Conservation (phyloP, 2,888 invertebrate species). For the Drosophila neoperkinsi region DNA sequence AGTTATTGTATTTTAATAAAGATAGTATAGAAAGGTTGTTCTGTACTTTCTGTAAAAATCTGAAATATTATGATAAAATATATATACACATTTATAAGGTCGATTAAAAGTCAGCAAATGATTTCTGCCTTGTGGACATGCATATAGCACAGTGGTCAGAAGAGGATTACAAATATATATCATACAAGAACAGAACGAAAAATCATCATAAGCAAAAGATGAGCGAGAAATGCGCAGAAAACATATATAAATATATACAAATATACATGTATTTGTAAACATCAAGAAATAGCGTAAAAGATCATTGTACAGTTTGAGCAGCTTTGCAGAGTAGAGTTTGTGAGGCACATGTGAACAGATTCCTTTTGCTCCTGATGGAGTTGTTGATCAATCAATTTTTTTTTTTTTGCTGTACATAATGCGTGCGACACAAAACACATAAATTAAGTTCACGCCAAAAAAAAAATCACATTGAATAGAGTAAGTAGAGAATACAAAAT, state of each 20-base stretch:
- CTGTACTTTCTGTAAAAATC: not conserved
- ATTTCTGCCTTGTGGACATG: constrained; percentile 16
- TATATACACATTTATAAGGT: constrained; percentile 3
- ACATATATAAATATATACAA: constrained; percentile 14
- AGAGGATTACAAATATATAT: constrained; percentile 1
- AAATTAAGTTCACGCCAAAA: constrained; percentile 43
- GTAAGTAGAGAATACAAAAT: constrained; percentile 31
- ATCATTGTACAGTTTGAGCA: constrained; percentile 51
- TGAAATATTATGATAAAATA: constrained; percentile 19
- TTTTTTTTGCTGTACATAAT: constrained; percentile 52
- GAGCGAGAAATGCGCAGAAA: constrained; percentile 20
- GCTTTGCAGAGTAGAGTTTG: constrained; percentile 25
- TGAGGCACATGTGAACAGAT: constrained; percentile 47
- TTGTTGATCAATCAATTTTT: constrained; percentile 16
- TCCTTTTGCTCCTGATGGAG: constrained; percentile 38
- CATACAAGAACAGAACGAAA: constrained; percentile 2
- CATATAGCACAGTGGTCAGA: constrained; percentile 18
- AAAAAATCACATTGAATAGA: constrained; percentile 23
- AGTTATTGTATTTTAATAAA: not conserved
- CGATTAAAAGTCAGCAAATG: constrained; percentile 6
- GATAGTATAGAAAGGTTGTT: not conserved
- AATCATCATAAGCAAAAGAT: constrained; percentile 16
- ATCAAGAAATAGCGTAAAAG: constrained; percentile 9
- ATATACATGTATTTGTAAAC: constrained; percentile 5
- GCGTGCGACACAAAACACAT: constrained; percentile 67